phyloP scores from a whole-genome alignment of 2,797 vertebrate genomes.

The Atherinosoma microstoma region DNA sequence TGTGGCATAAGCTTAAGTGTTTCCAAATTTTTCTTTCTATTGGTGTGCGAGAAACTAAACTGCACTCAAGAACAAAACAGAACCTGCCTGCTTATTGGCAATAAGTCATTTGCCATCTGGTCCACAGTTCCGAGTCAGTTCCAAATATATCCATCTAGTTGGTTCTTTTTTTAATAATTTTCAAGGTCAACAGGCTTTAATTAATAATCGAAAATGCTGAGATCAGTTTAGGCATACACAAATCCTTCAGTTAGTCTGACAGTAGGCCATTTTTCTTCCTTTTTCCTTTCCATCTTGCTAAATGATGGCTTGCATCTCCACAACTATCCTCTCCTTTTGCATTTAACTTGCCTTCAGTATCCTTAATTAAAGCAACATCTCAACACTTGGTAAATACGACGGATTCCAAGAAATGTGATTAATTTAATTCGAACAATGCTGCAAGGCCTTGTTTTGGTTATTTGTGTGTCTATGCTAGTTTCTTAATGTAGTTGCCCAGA shows the following conservation, averaged over 20 bases:
- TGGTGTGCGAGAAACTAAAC: not conserved
- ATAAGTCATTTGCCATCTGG: slow-evolving; percentile 47
- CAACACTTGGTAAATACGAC: slow-evolving; percentile 64
- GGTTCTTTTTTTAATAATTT: slow-evolving; percentile 22
- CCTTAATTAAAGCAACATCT: slow-evolving; percentile 37
- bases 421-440: slow-evolving; percentile 26
- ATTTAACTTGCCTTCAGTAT: too few species aligned
- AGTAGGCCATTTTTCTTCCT: not conserved
- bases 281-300: slow-evolving; percentile 37
- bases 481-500: not conserved
- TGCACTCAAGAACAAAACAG: not conserved
- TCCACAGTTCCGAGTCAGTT: slow-evolving; percentile 14
- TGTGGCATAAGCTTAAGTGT: slow-evolving; percentile 42
- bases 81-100: slow-evolving; percentile 30
- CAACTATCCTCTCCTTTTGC: slow-evolving; percentile 30
- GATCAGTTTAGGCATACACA: slow-evolving; percentile 8
- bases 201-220: not conserved
- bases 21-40: slow-evolving; percentile 40
- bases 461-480: slow-evolving; percentile 5
- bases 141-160: slow-evolving; percentile 21
- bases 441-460: slow-evolving; percentile 33
- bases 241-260: not conserved
- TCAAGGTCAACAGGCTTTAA: slow-evolving; percentile 1
- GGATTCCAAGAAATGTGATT: slow-evolving; percentile 40
- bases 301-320: slow-evolving; percentile 2